Conservation (phyloP, 2,113 vertebrate genomes). For the Mormyrus lacerda region DNA sequence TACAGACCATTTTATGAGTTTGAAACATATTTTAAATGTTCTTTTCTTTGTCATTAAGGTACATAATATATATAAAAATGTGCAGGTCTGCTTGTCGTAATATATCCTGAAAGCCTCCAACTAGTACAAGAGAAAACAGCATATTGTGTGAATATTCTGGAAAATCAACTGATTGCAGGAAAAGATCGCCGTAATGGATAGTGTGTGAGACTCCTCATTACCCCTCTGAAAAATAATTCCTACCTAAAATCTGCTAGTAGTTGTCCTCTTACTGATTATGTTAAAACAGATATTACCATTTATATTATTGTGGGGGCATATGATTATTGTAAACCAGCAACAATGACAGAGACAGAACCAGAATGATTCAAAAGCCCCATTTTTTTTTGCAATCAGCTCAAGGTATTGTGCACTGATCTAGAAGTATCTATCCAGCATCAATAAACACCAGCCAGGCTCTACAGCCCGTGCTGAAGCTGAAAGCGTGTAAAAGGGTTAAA, state of each 20-base stretch:
- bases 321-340: constrained; percentile 2
- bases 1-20: background rate
- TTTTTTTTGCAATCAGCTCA: constrained; percentile 12
- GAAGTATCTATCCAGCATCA: background rate
- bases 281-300: background rate
- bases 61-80: constrained; percentile 14
- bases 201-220: background rate
- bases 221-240: background rate
- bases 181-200: background rate
- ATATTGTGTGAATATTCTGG: background rate
- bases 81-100: background rate
- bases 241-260: constrained; percentile 8
- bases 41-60: background rate
- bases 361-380: background rate
- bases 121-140: constrained; percentile 6
- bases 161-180: background rate
- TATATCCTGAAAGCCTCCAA: constrained; percentile 9
- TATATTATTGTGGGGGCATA: background rate
- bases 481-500: background rate
- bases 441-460: background rate
- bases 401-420: background rate
- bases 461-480: background rate
- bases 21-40: constrained; percentile 2
- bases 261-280: background rate
- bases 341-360: background rate